Conservation (phyloP, 2,888 invertebrate species). For the Hemistola chrysoprasaria region DNA sequence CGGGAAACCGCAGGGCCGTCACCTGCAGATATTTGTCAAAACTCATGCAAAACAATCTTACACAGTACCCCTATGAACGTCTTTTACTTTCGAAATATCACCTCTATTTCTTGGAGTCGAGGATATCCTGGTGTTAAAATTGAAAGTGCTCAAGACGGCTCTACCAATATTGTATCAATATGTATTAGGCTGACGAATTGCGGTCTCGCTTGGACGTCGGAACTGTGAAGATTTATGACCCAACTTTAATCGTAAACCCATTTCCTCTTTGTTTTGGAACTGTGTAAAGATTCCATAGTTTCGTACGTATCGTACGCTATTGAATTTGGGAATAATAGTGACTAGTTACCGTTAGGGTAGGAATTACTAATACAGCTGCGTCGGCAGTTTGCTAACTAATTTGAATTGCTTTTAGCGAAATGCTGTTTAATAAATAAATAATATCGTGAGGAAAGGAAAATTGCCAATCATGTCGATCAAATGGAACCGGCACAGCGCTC, state of each 20-base stretch:
- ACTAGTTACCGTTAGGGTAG: slow-evolving; percentile 15
- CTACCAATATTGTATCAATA: slow-evolving; percentile 65
- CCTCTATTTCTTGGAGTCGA: slow-evolving; percentile 29
- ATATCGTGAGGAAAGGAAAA: slow-evolving; percentile 26
- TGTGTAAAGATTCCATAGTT: slow-evolving; percentile 35
- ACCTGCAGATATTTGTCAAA: slow-evolving; percentile 81
- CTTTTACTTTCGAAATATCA: slow-evolving; percentile 29
- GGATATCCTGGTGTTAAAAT: slow-evolving; percentile 1
- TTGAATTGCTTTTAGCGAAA: slow-evolving; percentile 12
- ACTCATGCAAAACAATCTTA: slow-evolving; percentile 55
- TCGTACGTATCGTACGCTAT: slow-evolving; percentile 12
- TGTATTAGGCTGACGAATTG: slow-evolving; percentile 65
- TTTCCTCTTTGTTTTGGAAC: slow-evolving; percentile 37
- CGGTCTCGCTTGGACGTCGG: slow-evolving; percentile 53
- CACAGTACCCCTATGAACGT: slow-evolving; percentile 23
- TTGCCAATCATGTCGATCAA: slow-evolving; percentile 22
- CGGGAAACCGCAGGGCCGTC: slow-evolving; percentile 67
- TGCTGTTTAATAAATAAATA: no score
- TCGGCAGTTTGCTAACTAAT: slow-evolving; percentile 12
- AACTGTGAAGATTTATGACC: slow-evolving; percentile 63
- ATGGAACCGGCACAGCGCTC: slow-evolving; percentile 19
- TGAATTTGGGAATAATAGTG: slow-evolving; percentile 12
- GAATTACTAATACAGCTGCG: slow-evolving; percentile 12
- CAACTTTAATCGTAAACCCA: slow-evolving; percentile 59
- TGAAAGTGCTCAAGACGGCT: slow-evolving; percentile 10